These are phyloP conservation scores for Mycalesis mineus DNA, from an alignment of 2,888 invertebrate species.

Conservation along the genomic window DNA sequence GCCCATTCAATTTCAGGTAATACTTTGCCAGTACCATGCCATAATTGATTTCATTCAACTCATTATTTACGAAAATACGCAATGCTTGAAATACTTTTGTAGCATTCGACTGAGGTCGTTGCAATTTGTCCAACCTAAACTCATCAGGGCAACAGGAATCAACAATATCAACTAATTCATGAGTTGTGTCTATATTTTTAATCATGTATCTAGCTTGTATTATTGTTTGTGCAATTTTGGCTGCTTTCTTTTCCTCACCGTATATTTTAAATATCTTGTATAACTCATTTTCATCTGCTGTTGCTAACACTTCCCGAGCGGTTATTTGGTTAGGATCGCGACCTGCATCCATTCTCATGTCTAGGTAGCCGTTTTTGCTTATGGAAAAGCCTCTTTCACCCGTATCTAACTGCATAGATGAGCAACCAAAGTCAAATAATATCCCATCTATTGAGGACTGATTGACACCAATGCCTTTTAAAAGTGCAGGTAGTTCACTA, in stretches of 20 bases:
- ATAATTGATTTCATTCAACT: constrained; percentile 95
- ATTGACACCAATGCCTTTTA: constrained; percentile 77
- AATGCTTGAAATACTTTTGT: constrained; percentile 96
- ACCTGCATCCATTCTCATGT: constrained; percentile 96
- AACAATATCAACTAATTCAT: constrained; percentile 87
- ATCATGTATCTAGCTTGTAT: constrained; percentile 89
- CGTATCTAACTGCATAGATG: constrained; percentile 95
- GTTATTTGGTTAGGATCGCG: constrained; percentile 84
- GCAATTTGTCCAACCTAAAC: constrained; percentile 83
- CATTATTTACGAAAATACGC: constrained; percentile 97
- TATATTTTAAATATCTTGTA: constrained; percentile 91
- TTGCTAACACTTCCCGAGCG: constrained; percentile 91
- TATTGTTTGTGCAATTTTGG: constrained; percentile 91
- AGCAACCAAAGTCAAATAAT: constrained; percentile 95
- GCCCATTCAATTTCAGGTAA: constrained; percentile 87
- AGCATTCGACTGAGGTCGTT: constrained; percentile 87
- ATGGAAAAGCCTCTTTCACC: constrained; percentile 91
- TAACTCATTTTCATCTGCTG: constrained; percentile 86
- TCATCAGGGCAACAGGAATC: constrained; percentile 79
- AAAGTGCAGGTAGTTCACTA: constrained; percentile 87
- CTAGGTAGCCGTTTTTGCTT: constrained; percentile 90
- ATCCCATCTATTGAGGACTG: constrained; percentile 89
- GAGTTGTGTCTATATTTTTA: constrained; percentile 87
- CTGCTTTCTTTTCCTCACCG: constrained; percentile 93
- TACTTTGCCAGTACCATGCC: constrained; percentile 87